Evolutionary conservation across 2,113 vertebrate species (phyloP).

Genomic region (Lampris megalopsis): DNA sequence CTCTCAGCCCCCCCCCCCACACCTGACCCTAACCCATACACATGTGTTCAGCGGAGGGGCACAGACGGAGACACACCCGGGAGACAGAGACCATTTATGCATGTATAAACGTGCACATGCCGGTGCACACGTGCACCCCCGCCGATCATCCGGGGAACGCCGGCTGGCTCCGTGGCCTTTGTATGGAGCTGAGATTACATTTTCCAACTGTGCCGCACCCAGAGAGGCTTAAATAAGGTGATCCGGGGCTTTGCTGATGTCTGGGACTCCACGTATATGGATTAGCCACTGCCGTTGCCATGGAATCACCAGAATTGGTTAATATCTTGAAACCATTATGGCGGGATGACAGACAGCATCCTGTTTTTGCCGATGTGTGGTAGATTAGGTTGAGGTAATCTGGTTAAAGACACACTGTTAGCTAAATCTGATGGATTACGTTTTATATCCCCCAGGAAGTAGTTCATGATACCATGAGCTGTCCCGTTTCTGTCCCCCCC

Average conservation of each 20-base stretch:
- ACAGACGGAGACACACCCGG: slow-evolving; percentile 56
- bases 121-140: slow-evolving; percentile 2
- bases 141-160: slow-evolving; percentile 40
- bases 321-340: slow-evolving; percentile 49
- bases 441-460: slow-evolving; percentile 54
- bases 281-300: slow-evolving; percentile 55
- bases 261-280: slow-evolving; percentile 37
- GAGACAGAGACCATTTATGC: slow-evolving; percentile 68
- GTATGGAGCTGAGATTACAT: slow-evolving; percentile 66
- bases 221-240: slow-evolving; percentile 67
- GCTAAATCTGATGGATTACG: slow-evolving; percentile 68
- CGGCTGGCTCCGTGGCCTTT: slow-evolving; percentile 49
- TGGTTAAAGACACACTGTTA: slow-evolving; percentile 63
- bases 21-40: slow-evolving; percentile 28
- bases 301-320: slow-evolving; percentile 37
- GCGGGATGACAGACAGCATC: slow-evolving; percentile 43
- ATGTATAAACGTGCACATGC: slow-evolving; percentile 51
- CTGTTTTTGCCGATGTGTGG: slow-evolving; percentile 37
- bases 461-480: slow-evolving; percentile 54
- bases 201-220: slow-evolving; percentile 53
- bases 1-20: slow-evolving; percentile 9
- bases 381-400: slow-evolving; percentile 64
- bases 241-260: slow-evolving; percentile 70
- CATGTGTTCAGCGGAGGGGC: slow-evolving; percentile 59
- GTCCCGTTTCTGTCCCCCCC: slow-evolving; percentile 6